Conservation (phyloP, 2,113 vertebrate species). For the Chaetodon trifascialis region DNA sequence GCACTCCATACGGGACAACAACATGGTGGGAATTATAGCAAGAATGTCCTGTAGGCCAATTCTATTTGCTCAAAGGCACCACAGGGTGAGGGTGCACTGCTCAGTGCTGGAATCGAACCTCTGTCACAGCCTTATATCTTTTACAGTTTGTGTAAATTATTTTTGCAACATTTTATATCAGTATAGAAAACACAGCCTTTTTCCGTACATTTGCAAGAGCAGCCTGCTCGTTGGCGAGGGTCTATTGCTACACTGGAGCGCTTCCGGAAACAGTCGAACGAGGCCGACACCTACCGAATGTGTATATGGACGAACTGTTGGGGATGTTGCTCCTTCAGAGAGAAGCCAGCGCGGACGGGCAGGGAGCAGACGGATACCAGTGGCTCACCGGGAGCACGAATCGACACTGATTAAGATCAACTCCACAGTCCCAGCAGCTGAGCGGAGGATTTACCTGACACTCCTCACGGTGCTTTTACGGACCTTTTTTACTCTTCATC, state of each 20-base stretch:
- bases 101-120: too few relatives aligned
- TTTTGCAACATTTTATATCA: too few relatives aligned
- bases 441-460: constrained; percentile 25
- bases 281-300: constrained; percentile 45
- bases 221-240: not conserved
- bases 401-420: not conserved
- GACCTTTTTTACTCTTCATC: not conserved
- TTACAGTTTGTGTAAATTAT: too few relatives aligned
- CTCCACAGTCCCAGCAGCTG: not conserved
- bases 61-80: too few relatives aligned
- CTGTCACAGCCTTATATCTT: not conserved
- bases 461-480: constrained; percentile 13
- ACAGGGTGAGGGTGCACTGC: too few relatives aligned
- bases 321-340: constrained; percentile 38
- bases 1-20: too few relatives aligned
- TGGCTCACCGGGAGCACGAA: constrained; percentile 6
- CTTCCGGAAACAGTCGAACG: constrained; percentile 54
- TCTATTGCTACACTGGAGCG: too few relatives aligned
- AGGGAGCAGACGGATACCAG: not conserved
- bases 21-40: too few relatives aligned
- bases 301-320: not conserved
- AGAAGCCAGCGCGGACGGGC: constrained; percentile 31
- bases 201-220: not conserved
- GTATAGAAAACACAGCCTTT: not conserved
- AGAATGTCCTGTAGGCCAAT: too few relatives aligned